These are phyloP conservation scores for Temnothorax ravouxi DNA, from an alignment of 2,888 invertebrate species.

Conservation along the genomic window DNA sequence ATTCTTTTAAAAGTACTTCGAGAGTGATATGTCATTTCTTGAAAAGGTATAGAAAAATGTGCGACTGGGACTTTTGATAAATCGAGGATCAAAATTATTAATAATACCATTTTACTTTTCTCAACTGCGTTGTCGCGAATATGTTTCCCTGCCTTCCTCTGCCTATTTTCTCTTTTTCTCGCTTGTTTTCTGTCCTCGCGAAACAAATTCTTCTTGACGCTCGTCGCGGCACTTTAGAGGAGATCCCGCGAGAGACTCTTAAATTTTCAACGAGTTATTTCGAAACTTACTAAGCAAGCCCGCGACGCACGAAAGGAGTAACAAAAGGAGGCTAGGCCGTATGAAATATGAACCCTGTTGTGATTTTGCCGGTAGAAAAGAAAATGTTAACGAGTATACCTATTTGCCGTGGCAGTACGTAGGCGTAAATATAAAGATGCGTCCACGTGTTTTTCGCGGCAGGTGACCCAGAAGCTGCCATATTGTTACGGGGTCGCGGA, in stretches of 20 bases:
- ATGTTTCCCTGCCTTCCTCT: background rate
- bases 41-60: background rate
- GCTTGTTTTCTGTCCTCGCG: slow-evolving; percentile 8
- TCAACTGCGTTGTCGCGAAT: slow-evolving; percentile 8
- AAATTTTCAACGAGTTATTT: slow-evolving; percentile 72
- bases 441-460: slow-evolving; percentile 79
- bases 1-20: slow-evolving; percentile 5
- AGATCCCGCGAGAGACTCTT: slow-evolving; percentile 58
- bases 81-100: slow-evolving; percentile 32
- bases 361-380: slow-evolving; percentile 57
- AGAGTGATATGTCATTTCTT: background rate
- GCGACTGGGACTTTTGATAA: slow-evolving; percentile 11
- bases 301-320: slow-evolving; percentile 50
- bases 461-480: slow-evolving; percentile 76
- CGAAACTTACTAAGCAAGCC: slow-evolving; percentile 74
- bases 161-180: background rate
- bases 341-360: slow-evolving; percentile 68
- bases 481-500: slow-evolving; percentile 75
- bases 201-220: slow-evolving; percentile 55
- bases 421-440: slow-evolving; percentile 63
- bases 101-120: slow-evolving; percentile 26
- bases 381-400: slow-evolving; percentile 41
- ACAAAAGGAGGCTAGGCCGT: slow-evolving; percentile 42
- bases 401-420: slow-evolving; percentile 13
- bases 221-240: slow-evolving; percentile 36